Evolutionary conservation across 2,888 invertebrate genomes (phyloP), one percentile per base, ranked within the genome.

Genomic region (Chrysopilus asiliformis): DNA sequence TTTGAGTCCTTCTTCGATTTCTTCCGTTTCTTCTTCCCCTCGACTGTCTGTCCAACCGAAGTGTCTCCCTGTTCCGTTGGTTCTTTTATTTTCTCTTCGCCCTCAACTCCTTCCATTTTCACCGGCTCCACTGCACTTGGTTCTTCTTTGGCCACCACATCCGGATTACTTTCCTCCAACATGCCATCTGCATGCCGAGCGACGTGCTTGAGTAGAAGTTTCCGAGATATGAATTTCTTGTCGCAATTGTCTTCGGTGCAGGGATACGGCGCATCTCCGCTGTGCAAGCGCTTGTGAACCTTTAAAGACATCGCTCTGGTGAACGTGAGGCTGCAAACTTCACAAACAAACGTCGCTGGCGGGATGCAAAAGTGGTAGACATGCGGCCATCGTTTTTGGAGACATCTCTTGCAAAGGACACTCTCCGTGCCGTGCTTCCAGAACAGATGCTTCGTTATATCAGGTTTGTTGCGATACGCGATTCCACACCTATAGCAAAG

Each of bases 371-470:
- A 89, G 56, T 89, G 89, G 64, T 87, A 89, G 5, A 87, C 81
- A 59, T 89, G 86, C 0, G 85, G 85, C 89, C 89, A 89, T 51
- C 86, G 86, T 54, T 87, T 89, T 53, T 87, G 85, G 34, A 86
- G 60, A 57, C 89, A 89, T 52, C 72, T 77, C 57, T 85, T 85
- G 55, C 89, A 89, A 22, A 78, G 61, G 3, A 83, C 79, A 61
- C 86, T 86, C 54, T 89, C 85, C 3, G 87, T 87, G 15, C 87
- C 87, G 58, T 90, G 89, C 59, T 89, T 90, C 87, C 89, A 89
- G 57, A 86, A 87, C 38, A 89, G 66, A 65, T 90, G 89, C 53
- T 85, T 84, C 12, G 83, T 84, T 40, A 87, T 89, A 53, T 87
- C 86, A 36, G 79, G 79, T 56, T 86, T 86, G 59, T 86, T 87